These are phyloP conservation scores for Mionectes olivaceus DNA, from an alignment of 2,797 vertebrate genomes.

Conservation along the genomic window DNA sequence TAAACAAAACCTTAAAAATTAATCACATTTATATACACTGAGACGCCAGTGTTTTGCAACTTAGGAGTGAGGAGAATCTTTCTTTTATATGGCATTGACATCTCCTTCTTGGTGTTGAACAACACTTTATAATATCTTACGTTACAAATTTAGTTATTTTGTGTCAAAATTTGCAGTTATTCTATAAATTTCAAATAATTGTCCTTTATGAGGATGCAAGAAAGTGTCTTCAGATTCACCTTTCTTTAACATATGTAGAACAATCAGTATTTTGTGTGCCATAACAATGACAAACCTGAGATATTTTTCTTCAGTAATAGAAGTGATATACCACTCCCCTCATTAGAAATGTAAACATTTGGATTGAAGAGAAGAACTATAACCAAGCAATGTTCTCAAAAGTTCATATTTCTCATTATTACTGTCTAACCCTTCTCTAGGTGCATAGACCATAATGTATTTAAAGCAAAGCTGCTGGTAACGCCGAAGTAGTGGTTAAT, in stretches of 20 bases:
- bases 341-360: constrained; percentile 18
- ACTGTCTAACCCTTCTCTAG: not conserved
- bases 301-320: not conserved
- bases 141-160: not conserved
- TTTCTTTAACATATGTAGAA: not conserved
- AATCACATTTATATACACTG: constrained; percentile 25
- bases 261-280: not conserved
- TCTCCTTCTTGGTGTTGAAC: not conserved
- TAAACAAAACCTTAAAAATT: constrained; percentile 42
- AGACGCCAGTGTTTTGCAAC: not conserved
- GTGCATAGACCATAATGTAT: not conserved
- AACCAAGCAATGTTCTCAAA: not conserved
- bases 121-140: not conserved
- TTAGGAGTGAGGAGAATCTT: not conserved
- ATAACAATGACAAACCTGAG: not conserved
- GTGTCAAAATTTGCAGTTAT: not conserved
- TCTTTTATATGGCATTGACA: not conserved
- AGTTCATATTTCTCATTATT: not conserved
- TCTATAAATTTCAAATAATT: constrained; percentile 62
- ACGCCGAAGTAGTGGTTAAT: not conserved
- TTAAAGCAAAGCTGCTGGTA: not conserved
- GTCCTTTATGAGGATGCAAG: constrained; percentile 38
- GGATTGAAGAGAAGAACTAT: not conserved
- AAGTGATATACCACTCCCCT: not conserved
- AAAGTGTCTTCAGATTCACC: constrained; percentile 31